A percentile compares a stretch with the other conserved stretches of the same genome.
Evolutionary conservation across 2,888 invertebrate species (phyloP).

Genomic region (Ormyrus labotus): DNA sequence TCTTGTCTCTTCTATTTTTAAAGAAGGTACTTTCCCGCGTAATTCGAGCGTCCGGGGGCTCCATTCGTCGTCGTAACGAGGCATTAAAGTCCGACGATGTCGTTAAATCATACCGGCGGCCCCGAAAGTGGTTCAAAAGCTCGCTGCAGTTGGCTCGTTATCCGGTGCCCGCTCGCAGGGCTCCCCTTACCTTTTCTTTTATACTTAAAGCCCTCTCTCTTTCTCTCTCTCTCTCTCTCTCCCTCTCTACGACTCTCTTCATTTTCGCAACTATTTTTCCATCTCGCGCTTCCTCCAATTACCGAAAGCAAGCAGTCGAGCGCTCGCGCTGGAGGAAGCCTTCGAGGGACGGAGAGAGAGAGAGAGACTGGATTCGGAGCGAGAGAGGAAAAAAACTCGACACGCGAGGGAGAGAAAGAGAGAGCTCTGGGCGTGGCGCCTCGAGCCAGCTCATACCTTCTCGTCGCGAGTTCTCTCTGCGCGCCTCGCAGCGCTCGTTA

Average conservation of each 20-base stretch:
- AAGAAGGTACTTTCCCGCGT: slow-evolving; percentile 47
- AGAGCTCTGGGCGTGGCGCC: slow-evolving; percentile 15
- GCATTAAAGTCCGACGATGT: slow-evolving; percentile 57
- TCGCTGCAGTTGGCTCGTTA: slow-evolving; percentile 50
- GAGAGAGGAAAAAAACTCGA: slow-evolving; percentile 2
- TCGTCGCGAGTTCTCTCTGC: not conserved
- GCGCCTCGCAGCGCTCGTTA: not conserved
- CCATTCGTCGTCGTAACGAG: slow-evolving; percentile 56
- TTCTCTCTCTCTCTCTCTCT: not conserved
- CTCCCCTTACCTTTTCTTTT: no score
- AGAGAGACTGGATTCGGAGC: no score
- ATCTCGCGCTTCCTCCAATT: slow-evolving; percentile 8
- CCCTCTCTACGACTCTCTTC: not conserved
- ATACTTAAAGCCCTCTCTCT: no score
- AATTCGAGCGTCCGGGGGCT: slow-evolving; percentile 44
- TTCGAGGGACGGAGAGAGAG: no score
- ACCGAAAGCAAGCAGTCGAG: not conserved
- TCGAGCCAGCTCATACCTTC: not conserved
- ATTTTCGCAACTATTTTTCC: not conserved
- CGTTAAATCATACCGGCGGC: slow-evolving; percentile 50
- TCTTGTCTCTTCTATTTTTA: slow-evolving; percentile 22
- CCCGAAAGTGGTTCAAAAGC: slow-evolving; percentile 42
- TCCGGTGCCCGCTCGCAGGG: slow-evolving; percentile 3
- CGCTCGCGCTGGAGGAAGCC: not conserved
- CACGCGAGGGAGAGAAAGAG: not conserved